These are phyloP conservation scores for Pao palembangensis DNA, from an alignment of 2,113 vertebrate species.

Conservation along the genomic window DNA sequence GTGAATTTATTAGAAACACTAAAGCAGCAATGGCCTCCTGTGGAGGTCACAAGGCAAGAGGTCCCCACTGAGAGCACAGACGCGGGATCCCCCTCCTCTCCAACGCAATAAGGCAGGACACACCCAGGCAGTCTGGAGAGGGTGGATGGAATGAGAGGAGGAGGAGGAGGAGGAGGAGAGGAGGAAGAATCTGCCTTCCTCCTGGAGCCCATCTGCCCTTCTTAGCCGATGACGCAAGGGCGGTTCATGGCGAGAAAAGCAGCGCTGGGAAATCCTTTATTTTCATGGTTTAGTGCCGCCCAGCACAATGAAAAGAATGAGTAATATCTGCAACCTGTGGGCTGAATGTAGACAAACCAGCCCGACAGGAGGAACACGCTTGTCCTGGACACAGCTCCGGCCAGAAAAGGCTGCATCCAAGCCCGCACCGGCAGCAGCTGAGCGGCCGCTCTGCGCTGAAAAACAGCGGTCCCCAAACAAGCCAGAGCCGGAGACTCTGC, in stretches of 20 bases:
- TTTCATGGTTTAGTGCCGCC: neutral
- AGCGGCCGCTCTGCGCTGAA: too few species aligned
- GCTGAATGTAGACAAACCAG: slow-evolving; percentile 34
- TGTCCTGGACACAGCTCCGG: neutral
- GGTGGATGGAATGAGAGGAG: slow-evolving; percentile 49
- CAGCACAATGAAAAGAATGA: neutral
- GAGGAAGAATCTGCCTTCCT: slow-evolving; percentile 22
- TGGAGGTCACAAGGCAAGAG: slow-evolving; percentile 64
- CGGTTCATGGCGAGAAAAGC: slow-evolving; percentile 2
- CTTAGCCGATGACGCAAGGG: slow-evolving; percentile 61
- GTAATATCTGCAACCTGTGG: neutral
- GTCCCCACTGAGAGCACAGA: slow-evolving; percentile 49
- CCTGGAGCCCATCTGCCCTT: slow-evolving; percentile 55
- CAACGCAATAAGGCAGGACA: slow-evolving; percentile 70
- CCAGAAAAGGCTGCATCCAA: neutral
- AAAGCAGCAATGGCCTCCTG: slow-evolving; percentile 55
- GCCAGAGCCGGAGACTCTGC: slow-evolving; percentile 8
- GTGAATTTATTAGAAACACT: slow-evolving; percentile 16
- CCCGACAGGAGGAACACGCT: slow-evolving; percentile 40
- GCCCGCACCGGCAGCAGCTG: neutral
- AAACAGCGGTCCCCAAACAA: slow-evolving; percentile 4
- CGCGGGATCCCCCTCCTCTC: slow-evolving; percentile 70
- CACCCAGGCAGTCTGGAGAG: slow-evolving; percentile 61
- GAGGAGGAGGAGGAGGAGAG: slow-evolving; percentile 11
- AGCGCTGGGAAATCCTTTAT: slow-evolving; percentile 23